Evolutionary conservation across 2,888 invertebrate species (phyloP).

Genomic region (Nomada flava): DNA sequence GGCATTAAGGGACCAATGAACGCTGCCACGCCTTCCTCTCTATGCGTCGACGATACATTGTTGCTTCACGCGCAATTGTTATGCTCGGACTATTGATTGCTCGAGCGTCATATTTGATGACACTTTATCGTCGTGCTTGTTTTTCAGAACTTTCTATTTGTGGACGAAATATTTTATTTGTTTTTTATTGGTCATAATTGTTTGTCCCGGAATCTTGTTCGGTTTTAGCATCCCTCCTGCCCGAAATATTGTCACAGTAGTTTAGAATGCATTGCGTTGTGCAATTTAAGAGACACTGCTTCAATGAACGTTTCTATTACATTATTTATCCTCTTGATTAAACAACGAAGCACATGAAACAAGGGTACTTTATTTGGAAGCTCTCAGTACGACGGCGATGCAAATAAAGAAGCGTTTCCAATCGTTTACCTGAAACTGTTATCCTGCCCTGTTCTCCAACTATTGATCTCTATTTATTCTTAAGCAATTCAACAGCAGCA

Average conservation of each 20-base stretch:
- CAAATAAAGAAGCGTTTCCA: no score
- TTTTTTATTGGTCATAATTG: background rate
- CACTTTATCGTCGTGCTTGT: background rate
- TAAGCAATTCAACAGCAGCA: background rate
- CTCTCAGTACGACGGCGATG: no score
- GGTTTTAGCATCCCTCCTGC: no score
- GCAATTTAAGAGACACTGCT: no score
- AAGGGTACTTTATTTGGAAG: background rate
- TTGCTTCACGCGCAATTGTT: constrained; percentile 66
- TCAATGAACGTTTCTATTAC: no score
- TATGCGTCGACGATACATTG: constrained; percentile 65
- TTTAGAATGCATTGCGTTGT: no score
- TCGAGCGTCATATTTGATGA: background rate
- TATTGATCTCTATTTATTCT: background rate
- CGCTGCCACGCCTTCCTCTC: constrained; percentile 77
- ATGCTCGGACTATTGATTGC: constrained; percentile 59
- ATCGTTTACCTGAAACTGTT: background rate
- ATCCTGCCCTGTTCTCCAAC: no score
- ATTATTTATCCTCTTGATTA: background rate
- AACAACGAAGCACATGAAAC: background rate
- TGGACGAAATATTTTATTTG: background rate
- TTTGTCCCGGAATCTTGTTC: background rate
- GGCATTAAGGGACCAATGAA: constrained; percentile 77
- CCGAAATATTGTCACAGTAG: no score
- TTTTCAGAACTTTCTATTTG: background rate